Evolutionary conservation across 2,888 invertebrate species (phyloP), one percentile per base, ranked within the genome.

Genomic region (Sminthurides aquaticus): DNA sequence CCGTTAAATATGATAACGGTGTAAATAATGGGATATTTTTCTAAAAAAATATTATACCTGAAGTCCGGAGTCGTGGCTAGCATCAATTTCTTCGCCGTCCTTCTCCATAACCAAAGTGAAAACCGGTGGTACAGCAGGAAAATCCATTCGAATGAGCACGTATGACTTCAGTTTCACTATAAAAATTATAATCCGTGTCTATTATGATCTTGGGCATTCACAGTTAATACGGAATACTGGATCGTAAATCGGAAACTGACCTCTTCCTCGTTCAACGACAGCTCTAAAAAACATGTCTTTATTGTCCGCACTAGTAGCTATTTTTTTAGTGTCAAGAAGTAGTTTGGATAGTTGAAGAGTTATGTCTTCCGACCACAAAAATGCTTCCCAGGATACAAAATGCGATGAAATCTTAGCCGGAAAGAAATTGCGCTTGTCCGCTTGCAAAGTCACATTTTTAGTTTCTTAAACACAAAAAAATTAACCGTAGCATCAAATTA

Each of bases 61-160:
- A 60, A 91, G 84, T 65, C 88, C 86, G 71, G 87, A 85, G 77
- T 84, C 86, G 70, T 86, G 87, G 25, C 81, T 79, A 0, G 86
- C 83, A 73, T 86, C 84, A 60, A 83, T 82, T 15, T 63, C 49
- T 65, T 81, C 80, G 78, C 85, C 87, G 77, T 89, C 88, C 84
- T 88, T 88, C 73, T 85, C 83, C 8, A 91, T 78, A 43, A 83
- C 85, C 60, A 95, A 77, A 18, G 86, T 84, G 81, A 93, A 91
- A 62, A 93, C 80, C 0, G 95, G 91, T 0, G 87, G 82, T 59
- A 84, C 84, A 65, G 82, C 82, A 0, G 95, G 95, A 78, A 92
- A 95, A 77, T 91, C 87, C 74, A 89, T 87, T 70, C 88, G 87
- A 26, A 95, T 83, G 24, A 87, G 86, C 68, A 94, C 85, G 52